Evolutionary conservation across 2,888 invertebrate genomes (phyloP), one percentile per base, ranked within the genome.

Genomic region (Buathra laborator): DNA sequence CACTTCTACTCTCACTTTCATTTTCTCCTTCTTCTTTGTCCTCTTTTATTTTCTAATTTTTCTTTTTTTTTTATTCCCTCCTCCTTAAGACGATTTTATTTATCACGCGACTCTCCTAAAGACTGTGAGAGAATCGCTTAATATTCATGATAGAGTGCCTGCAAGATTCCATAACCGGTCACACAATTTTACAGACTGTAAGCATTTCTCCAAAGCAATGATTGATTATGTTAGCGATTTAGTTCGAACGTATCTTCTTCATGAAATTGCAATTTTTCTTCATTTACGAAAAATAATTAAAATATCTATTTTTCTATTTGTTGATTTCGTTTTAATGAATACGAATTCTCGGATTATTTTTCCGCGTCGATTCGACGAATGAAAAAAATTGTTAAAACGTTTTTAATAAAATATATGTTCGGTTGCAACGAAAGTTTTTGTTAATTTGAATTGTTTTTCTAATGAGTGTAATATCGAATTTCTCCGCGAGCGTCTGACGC

Each of bases 1-100:
- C 76, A 70, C 80, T 84, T 86, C 24, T 24, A 44, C 80, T 74
- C 83, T 68, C 71, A 48, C 59, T 37, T 56, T 81, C 24, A 53
- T 66, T 43, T 29, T 72, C 67, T 74, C 24, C 62, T 59, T 32
- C 9, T 44, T 62, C 19, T 51, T 32, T 51, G 19, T 64, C 37
- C 46, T 6, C 46, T 32, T 71, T 9, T 44, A 59, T n/a, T 32
- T 67, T 12, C 29, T n/a, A n/a, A 12, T 51, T 56, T 66, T 66
- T 77, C 12, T 32, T 46, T 68, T 59, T 59, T 72, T 37, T 59
- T 44, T 37, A 48, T 32, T 71, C 16, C 51, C n/a, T 12, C 37
- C 16, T 72, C 10, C 51, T 71, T 66, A 70, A 62, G 81, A 75
- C 81, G 81, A 76, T 70, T 66, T 56, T 68, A 68, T 77, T 67